Evolutionary conservation across 2,113 vertebrate genomes (phyloP).

Genomic region (Trichomycterus rosablanca): DNA sequence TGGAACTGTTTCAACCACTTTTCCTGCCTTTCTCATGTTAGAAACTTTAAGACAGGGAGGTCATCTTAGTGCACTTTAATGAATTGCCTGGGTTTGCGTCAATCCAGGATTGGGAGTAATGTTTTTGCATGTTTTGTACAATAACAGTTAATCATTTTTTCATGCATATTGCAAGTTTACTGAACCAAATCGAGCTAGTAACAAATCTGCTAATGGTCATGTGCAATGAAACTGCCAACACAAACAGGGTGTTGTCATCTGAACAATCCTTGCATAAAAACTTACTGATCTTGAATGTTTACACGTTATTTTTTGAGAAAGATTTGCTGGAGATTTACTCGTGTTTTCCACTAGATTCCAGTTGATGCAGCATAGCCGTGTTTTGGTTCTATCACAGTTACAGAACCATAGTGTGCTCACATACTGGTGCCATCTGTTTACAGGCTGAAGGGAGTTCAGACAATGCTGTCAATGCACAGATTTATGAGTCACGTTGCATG

Average conservation of each 20-base stretch:
- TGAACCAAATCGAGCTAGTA: slow-evolving; percentile 25
- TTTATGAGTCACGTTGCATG: neutral
- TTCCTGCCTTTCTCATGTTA: slow-evolving; percentile 34
- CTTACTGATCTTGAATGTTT: slow-evolving; percentile 27
- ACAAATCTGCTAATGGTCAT: slow-evolving; percentile 11
- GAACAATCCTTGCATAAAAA: slow-evolving; percentile 7
- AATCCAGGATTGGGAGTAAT: slow-evolving; percentile 19
- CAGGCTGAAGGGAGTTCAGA: neutral
- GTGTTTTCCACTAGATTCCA: too few relatives aligned
- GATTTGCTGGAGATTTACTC: neutral
- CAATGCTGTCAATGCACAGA: neutral
- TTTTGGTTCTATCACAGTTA: too few relatives aligned
- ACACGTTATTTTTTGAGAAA: slow-evolving; percentile 7
- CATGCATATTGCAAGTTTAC: slow-evolving; percentile 37
- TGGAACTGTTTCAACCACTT: slow-evolving; percentile 3
- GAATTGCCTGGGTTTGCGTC: slow-evolving; percentile 36
- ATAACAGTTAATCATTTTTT: slow-evolving; percentile 25
- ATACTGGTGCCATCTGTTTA: slow-evolving; percentile 55
- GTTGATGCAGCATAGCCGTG: too few relatives aligned
- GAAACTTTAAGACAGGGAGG: slow-evolving; percentile 1
- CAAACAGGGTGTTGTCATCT: slow-evolving; percentile 20
- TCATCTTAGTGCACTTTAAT: slow-evolving; percentile 68
- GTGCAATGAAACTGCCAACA: slow-evolving; percentile 19
- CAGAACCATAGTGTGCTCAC: slow-evolving; percentile 40
- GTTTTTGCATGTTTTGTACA: slow-evolving; percentile 30